Base-by-base conservation (phyloP, 2,113 vertebrate genomes). In the Proterorhinus semilunaris region DNA sequence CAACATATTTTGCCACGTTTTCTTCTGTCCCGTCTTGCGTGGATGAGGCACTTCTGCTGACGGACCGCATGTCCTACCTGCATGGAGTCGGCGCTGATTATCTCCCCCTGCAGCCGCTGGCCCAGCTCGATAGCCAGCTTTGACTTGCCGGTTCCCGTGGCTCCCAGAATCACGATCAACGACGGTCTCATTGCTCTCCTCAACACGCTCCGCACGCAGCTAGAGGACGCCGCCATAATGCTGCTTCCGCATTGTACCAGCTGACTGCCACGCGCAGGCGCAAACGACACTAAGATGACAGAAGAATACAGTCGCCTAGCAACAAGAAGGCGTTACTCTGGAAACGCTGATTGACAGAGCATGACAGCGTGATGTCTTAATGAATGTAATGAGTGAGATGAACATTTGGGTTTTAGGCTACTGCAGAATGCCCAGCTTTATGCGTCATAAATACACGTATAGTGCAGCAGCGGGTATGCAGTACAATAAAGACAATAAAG, bases 71-170 rank as follows among this genome's bases (percentile, higher is more conserved):
- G 0, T 69, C 90, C 75, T 88, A 98, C 96, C 96, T 98, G 96
- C 96, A 98, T 98, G 78, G 95, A 96, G 84, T 98, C 96, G 0
- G 96, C 96, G 90, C 96, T 96, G 87, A 98, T 91, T 68, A 98
- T 94, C 81, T 97, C 96, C 3, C 95, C 96, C 51, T 90, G 88
- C 0, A 96, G 88, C 17, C 91, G 88, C 83, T 91, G 93, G 42
- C 94, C 95, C 8, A 98, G 85, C 83, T 97, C 94, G 50, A 97
- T 87, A 1, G 96, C 96, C 86, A 98, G 88, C 12, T 94, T 95
- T 62, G 95, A 96, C 65, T 98, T 98, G 0, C 96, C 96, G 47
- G 94, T 96, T 16, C 96, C 96, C 4, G 96, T 97, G 12, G 96
- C 95, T 63, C 96, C 96, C 2, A 98, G 85, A 90, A 98, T 91